These are phyloP conservation scores for Synchiropus splendidus DNA, from an alignment of 2,113 vertebrate species.

Conservation along the genomic window DNA sequence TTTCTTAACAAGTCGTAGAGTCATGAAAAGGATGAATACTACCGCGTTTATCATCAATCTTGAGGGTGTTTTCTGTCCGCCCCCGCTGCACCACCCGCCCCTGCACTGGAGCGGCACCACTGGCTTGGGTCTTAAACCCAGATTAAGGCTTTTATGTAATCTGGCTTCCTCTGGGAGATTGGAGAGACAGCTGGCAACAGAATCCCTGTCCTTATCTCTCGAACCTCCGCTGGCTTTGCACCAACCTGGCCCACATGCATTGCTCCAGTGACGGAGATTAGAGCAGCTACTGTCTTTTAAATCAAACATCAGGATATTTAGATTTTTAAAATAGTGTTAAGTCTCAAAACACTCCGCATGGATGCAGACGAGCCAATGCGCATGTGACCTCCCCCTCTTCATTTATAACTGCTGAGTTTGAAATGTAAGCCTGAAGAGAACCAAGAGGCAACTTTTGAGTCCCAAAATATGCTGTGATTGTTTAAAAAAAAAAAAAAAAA, in stretches of 20 bases:
- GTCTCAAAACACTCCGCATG: too few relatives aligned
- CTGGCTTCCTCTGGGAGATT: slow-evolving; percentile 64
- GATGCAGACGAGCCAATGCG: too few relatives aligned
- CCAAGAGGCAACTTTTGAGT: too few relatives aligned
- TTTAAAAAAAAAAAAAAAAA: too few relatives aligned
- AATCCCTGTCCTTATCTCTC: slow-evolving; percentile 49
- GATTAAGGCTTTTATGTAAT: slow-evolving; percentile 64
- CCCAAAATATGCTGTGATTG: too few relatives aligned
- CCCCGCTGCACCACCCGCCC: too few relatives aligned
- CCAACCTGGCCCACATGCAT: slow-evolving; percentile 10
- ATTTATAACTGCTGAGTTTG: too few relatives aligned
- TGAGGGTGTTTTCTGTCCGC: neutral
- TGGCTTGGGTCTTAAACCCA: slow-evolving; percentile 55
- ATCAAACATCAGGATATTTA: too few relatives aligned
- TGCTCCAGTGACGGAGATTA: slow-evolving; percentile 27
- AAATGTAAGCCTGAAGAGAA: too few relatives aligned
- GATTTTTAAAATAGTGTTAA: too few relatives aligned
- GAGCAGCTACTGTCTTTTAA: slow-evolving; percentile 4
- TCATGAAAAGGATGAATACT: slow-evolving; percentile 3
- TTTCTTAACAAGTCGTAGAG: neutral
- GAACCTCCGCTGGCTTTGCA: slow-evolving; percentile 34
- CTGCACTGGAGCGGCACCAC: slow-evolving; percentile 39
- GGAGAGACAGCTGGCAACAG: slow-evolving; percentile 62
- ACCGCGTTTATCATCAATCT: neutral
- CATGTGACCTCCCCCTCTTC: too few relatives aligned